A percentile compares a stretch with the other conserved stretches of the same genome.
Conservation (phyloP, 2,888 invertebrate species). For the Synergus itoensis region DNA sequence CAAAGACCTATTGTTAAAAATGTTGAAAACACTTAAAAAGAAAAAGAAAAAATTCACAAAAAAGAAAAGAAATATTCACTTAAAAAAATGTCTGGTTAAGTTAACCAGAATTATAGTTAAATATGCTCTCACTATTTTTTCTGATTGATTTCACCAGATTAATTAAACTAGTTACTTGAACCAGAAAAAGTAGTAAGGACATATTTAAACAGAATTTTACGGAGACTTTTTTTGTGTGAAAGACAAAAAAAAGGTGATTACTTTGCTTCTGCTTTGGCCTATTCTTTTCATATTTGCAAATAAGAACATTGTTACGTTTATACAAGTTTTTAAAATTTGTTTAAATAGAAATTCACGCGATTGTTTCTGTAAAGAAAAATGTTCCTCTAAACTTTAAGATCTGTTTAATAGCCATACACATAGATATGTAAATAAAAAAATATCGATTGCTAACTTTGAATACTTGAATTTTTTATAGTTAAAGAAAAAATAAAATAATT, state of each 20-base stretch:
- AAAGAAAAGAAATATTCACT: neutral
- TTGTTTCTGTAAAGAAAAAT: constrained; percentile 9
- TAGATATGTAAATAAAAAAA: constrained; percentile 21
- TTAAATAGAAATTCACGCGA: neutral
- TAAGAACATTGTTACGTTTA: neutral
- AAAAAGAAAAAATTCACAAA: neutral
- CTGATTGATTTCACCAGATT: too few species aligned
- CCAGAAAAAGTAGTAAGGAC: too few species aligned
- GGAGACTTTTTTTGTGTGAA: neutral
- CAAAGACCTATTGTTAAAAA: constrained; percentile 13
- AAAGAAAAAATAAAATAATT: constrained; percentile 7
- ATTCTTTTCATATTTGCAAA: neutral
- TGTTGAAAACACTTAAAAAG: neutral
- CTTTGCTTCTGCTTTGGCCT: neutral
- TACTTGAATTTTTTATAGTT: constrained; percentile 34
- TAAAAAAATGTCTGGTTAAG: too few species aligned
- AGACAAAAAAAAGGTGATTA: neutral
- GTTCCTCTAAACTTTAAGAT: constrained; percentile 15
- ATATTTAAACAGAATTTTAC: too few species aligned
- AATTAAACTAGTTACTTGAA: too few species aligned
- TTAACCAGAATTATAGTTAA: too few species aligned
- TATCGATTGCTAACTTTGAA: constrained; percentile 9
- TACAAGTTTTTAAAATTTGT: neutral
- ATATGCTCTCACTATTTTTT: too few species aligned
- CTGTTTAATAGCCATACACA: constrained; percentile 5